Conservation (phyloP, 92 coral and sea anemone genomes). For the Epizoanthus rinbou region DNA sequence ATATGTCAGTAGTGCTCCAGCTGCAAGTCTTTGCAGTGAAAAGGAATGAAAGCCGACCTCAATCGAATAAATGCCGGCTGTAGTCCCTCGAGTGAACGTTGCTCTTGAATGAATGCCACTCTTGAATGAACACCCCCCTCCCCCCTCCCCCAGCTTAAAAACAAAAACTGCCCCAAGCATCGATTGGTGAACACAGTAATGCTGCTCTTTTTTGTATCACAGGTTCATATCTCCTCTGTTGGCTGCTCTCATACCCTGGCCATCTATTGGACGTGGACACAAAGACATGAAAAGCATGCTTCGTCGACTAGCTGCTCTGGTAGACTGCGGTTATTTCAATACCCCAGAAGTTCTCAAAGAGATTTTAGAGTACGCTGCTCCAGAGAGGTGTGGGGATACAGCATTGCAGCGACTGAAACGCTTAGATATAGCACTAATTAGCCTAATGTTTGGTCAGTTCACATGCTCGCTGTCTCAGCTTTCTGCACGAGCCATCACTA, state of each 20-base stretch:
- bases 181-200: too few species aligned
- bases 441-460: constrained; percentile 65
- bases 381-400: constrained; percentile 50
- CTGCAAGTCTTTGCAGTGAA: too few species aligned
- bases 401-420: constrained; percentile 52
- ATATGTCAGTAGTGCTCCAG: too few species aligned
- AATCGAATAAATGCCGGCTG: too few species aligned
- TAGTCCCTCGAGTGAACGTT: too few species aligned
- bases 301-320: constrained; percentile 56
- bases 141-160: too few species aligned
- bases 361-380: constrained; percentile 65
- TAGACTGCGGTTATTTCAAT: constrained; percentile 72
- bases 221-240: constrained; percentile 81
- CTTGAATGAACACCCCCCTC: too few species aligned
- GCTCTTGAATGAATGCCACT: too few species aligned
- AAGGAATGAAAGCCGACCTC: too few species aligned
- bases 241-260: constrained; percentile 79
- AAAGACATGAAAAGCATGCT: constrained; percentile 38
- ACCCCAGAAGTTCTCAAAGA: constrained; percentile 66
- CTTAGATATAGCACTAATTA: constrained; percentile 53
- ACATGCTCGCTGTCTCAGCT: constrained; percentile 68
- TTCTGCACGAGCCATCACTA: constrained; percentile 62
- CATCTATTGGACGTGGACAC: constrained; percentile 47
- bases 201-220: not conserved
- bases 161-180: too few species aligned